These are phyloP conservation scores for Steinernema scapterisci DNA, from an alignment of 2,888 invertebrate genomes.

Conservation along the genomic window DNA sequence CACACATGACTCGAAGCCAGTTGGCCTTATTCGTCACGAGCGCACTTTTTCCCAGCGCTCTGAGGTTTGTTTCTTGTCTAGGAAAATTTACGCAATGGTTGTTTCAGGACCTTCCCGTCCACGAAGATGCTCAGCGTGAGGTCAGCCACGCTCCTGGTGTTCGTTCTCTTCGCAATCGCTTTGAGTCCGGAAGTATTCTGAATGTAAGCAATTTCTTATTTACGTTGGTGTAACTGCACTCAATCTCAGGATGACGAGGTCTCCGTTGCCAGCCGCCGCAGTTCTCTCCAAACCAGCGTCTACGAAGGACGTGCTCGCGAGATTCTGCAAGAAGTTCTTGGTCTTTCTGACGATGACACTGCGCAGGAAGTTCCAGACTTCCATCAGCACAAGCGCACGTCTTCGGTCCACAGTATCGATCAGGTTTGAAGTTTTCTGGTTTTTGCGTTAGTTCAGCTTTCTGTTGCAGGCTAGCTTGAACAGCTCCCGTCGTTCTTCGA, in stretches of 20 bases:
- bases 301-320: slow-evolving; percentile 26
- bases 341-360: slow-evolving; percentile 10
- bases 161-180: slow-evolving; percentile 20
- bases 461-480: neutral
- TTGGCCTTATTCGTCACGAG: neutral
- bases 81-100: no score
- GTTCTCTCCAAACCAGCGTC: slow-evolving; percentile 14
- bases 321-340: slow-evolving; percentile 17
- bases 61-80: neutral
- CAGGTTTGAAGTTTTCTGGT: neutral
- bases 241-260: neutral
- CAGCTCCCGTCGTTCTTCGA: slow-evolving; percentile 8
- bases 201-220: neutral
- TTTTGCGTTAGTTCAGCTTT: neutral
- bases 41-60: slow-evolving; percentile 2
- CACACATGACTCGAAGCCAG: neutral
- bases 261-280: slow-evolving; percentile 11
- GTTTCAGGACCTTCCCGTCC: neutral
- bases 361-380: neutral
- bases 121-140: slow-evolving; percentile 24
- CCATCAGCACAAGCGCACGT: neutral
- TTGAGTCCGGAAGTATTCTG: neutral
- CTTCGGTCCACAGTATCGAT: neutral
- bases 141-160: neutral
- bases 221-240: neutral